Evolutionary conservation across 2,113 vertebrate genomes (phyloP), one percentile per base, ranked within the genome.

Genomic region (Pygoscelis adeliae): DNA sequence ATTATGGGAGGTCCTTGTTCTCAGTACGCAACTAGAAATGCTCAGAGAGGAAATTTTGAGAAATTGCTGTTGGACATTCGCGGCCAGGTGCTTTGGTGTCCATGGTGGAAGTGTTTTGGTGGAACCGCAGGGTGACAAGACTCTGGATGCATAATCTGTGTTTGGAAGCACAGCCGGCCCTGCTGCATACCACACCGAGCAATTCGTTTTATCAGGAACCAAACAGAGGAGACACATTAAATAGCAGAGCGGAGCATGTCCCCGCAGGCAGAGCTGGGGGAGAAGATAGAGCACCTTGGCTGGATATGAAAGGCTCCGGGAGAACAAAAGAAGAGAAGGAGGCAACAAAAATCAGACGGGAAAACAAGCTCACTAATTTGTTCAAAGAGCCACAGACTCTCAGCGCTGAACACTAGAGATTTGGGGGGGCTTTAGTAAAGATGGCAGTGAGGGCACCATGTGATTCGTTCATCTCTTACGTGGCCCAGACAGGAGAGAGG

Each of bases 241-340:
- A 5, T 1, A 30, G 61, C 65, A 29, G 50, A 70, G 76, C 10
- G 0, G 5, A 53, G 72, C 2, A 0, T n/a, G 72, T 71, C 77
- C 84, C 69, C 2, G 2, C 82, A 71, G 90, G 82, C 82, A 88
- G 70, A 26, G 52, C 74, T 88, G 84, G 30, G 34, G 14, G 65
- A 59, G 85, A 21, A 90, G 78, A 78, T 13, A 65, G 56, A 83
- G 36, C 40, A 40, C 71, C 79, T 65, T 92, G 88, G 78, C 85
- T 44, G 61, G 58, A 11, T 34, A 65, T 74, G 56, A 96, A 95
- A 89, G 88, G 62, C 66, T 63, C 46, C 3, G 1, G 83, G n/a
- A 76, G 34, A 88, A 18, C 78, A 47, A 32, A 70, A 83, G 61
- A 29, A 23, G 23, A 72, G 47, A 29, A 90, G 92, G 34, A 93